Conservation (phyloP, 2,888 invertebrate species). For the Eupithecia insigniata region DNA sequence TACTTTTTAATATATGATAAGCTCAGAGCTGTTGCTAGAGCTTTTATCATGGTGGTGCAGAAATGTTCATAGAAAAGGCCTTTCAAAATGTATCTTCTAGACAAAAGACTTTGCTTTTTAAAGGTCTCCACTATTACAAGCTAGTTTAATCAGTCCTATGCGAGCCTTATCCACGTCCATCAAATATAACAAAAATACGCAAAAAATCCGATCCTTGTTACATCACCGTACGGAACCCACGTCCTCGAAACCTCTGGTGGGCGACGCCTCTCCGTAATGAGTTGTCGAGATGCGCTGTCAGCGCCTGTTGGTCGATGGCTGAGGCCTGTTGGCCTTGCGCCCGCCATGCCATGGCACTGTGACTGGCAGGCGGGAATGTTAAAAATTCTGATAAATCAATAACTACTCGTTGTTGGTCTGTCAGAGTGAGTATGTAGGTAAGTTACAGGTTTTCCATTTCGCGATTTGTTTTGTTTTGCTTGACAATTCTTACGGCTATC, state of each 20-base stretch:
- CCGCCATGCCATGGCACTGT: conserved; percentile 40
- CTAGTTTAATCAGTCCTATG: neutral
- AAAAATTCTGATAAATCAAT: conserved; percentile 37
- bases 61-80: neutral
- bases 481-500: neutral
- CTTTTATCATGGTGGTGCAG: neutral
- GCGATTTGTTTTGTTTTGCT: neutral
- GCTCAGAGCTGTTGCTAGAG: too few species aligned
- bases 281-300: conserved; percentile 39
- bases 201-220: neutral
- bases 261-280: conserved; percentile 35
- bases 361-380: conserved; percentile 31
- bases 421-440: neutral
- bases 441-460: neutral
- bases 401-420: conserved; percentile 12
- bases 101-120: neutral
- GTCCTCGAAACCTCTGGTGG: conserved; percentile 29
- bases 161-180: neutral
- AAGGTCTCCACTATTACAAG: neutral
- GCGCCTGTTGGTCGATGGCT: conserved; percentile 30
- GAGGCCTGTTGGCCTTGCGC: conserved; percentile 21
- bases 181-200: neutral
- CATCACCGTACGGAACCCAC: conserved; percentile 33
- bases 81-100: neutral
- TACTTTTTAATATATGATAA: too few species aligned